phyloP scores from a whole-genome alignment of 2,113 vertebrate species.

The Elgaria multicarinata region DNA sequence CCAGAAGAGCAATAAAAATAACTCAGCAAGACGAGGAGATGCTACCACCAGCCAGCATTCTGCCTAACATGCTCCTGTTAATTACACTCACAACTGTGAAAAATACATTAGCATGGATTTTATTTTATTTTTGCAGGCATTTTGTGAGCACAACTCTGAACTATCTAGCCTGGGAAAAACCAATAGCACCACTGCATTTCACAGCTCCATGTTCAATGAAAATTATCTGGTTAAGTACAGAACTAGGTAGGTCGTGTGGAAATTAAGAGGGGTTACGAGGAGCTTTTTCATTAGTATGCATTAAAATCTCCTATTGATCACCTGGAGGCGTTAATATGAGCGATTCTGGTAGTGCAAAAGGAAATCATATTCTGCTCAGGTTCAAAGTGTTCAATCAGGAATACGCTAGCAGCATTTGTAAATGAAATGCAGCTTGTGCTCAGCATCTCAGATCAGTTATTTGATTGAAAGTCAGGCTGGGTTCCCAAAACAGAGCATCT shows the following conservation, averaged over 20 bases:
- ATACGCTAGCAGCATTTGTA: conserved; percentile 65
- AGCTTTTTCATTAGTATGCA: conserved; percentile 70
- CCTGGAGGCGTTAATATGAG: conserved; percentile 57
- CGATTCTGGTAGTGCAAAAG: conserved; percentile 46
- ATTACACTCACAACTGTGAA: conserved; percentile 51
- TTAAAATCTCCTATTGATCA: conserved; percentile 67
- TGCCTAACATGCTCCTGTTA: conserved; percentile 30
- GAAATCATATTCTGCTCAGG: conserved; percentile 72
- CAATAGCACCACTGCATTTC: conserved; percentile 44
- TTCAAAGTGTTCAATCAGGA: conserved; percentile 69
- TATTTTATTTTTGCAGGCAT: conserved; percentile 28
- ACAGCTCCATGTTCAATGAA: conserved; percentile 54
- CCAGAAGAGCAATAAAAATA: conserved; percentile 40
- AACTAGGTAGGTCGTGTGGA: conserved; percentile 48
- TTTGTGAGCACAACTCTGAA: conserved; percentile 50
- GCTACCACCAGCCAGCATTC: conserved; percentile 43
- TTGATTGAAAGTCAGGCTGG: conserved; percentile 69
- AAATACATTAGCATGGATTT: conserved; percentile 56
- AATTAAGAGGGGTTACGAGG: conserved; percentile 52
- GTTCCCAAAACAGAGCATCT: conserved; percentile 60
- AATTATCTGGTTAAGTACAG: conserved; percentile 52
- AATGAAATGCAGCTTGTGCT: conserved; percentile 70
- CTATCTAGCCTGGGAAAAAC: conserved; percentile 39
- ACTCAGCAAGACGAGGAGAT: conserved; percentile 29
- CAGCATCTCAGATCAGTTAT: conserved; percentile 68